A percentile compares a stretch with the other conserved stretches of the same genome.
Conservation (phyloP, 2,888 invertebrate species). For the Agrotis exclamationis region DNA sequence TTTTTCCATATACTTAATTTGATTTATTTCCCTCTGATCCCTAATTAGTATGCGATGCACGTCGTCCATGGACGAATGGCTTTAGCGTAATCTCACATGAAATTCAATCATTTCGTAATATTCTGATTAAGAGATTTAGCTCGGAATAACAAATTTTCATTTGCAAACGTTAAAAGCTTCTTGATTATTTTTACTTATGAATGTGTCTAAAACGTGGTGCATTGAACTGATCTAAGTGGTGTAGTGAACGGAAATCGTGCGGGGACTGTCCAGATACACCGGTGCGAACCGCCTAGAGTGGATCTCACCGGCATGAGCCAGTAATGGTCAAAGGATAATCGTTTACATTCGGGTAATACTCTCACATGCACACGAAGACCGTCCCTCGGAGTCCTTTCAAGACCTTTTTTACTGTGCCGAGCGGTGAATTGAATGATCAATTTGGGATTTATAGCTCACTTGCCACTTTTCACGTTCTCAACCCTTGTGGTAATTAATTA, state of each 20-base stretch:
- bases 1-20: slow-evolving; percentile 27
- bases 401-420: slow-evolving; percentile 37
- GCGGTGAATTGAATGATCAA: slow-evolving; percentile 50
- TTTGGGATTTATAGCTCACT: slow-evolving; percentile 31
- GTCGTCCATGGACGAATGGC: slow-evolving; percentile 35
- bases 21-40: slow-evolving; percentile 17
- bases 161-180: slow-evolving; percentile 18
- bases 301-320: slow-evolving; percentile 76
- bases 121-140: slow-evolving; percentile 31
- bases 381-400: slow-evolving; percentile 48
- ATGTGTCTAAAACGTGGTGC: slow-evolving; percentile 68
- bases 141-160: slow-evolving; percentile 32
- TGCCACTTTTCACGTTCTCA: slow-evolving; percentile 19
- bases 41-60: slow-evolving; percentile 49
- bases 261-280: slow-evolving; percentile 67
- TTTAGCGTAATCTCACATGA: slow-evolving; percentile 48
- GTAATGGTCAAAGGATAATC: slow-evolving; percentile 65
- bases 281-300: slow-evolving; percentile 75
- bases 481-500: slow-evolving; percentile 17
- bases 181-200: slow-evolving; percentile 32
- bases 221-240: slow-evolving; percentile 77
- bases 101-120: slow-evolving; percentile 54
- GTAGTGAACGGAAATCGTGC: slow-evolving; percentile 78
- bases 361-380: slow-evolving; percentile 35
- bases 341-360: slow-evolving; percentile 60